These are phyloP conservation scores for Numenius arquata DNA, from an alignment of 2,113 vertebrate species.

Conservation along the genomic window DNA sequence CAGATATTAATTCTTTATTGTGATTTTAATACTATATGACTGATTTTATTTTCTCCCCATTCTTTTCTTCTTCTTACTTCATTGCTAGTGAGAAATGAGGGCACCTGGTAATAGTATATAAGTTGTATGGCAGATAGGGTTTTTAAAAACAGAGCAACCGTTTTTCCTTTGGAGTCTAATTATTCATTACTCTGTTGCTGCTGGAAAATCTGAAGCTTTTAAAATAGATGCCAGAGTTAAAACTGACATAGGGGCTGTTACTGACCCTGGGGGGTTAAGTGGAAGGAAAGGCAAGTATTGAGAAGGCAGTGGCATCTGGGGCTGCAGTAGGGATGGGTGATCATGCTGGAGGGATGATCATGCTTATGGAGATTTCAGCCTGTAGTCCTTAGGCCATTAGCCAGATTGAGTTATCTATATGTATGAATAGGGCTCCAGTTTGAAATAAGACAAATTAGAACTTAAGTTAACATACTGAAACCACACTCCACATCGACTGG, in stretches of 20 bases:
- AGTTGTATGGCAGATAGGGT: neutral
- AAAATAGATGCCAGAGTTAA: neutral
- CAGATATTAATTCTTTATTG: neutral
- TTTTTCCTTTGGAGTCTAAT: neutral
- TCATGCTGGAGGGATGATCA: neutral
- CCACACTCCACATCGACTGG: neutral
- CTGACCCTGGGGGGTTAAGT: neutral
- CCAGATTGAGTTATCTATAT: neutral
- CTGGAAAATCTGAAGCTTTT: neutral
- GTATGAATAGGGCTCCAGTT: neutral
- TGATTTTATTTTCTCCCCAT: rapidly evolving
- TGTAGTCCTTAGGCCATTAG: neutral
- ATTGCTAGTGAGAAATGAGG: neutral
- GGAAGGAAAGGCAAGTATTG: neutral
- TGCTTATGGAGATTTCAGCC: neutral
- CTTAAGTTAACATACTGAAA: neutral
- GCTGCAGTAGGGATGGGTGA: neutral
- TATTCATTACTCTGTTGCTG: neutral
- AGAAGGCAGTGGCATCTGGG: neutral
- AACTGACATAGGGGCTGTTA: rapidly evolving
- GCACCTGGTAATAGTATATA: neutral
- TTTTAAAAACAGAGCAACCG: neutral
- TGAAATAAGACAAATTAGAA: neutral
- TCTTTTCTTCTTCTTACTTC: neutral
- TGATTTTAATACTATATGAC: neutral